Percentiles rank a stretch among this genome's conserved stretches.
phyloP scores from a whole-genome alignment of 1,140 invertebrate species.

The Hyposmocoma kahamanoa region DNA sequence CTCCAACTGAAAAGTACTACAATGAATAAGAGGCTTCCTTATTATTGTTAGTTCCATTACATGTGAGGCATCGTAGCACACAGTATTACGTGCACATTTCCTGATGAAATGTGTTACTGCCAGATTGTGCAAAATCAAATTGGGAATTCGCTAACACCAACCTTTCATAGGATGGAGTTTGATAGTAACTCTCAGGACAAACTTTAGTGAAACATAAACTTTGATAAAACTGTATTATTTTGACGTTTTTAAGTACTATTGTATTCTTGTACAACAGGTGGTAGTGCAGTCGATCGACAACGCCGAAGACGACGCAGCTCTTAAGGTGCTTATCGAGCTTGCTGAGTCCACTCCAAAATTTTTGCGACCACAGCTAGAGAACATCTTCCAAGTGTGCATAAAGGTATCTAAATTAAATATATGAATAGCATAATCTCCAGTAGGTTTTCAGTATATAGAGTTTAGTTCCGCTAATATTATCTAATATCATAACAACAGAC shows the following conservation, averaged over 20 bases:
- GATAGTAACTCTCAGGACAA: slow-evolving; percentile 57
- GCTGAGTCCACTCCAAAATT: slow-evolving; percentile 95
- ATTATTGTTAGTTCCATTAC: too few relatives aligned
- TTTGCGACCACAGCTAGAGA: slow-evolving; percentile 87
- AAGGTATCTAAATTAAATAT: slow-evolving; percentile 79
- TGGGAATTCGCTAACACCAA: slow-evolving; percentile 54
- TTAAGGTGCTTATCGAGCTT: slow-evolving; percentile 95
- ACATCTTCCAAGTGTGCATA: slow-evolving; percentile 93
- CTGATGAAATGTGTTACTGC: slow-evolving; percentile 34
- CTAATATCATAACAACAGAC: too few relatives aligned
- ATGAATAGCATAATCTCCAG: too few relatives aligned
- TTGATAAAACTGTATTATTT: background rate
- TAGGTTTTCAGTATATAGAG: too few relatives aligned
- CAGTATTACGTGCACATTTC: slow-evolving; percentile 41
- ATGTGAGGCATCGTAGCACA: too few relatives aligned
- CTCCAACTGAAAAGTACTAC: too few relatives aligned
- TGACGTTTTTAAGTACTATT: too few relatives aligned
- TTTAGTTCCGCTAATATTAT: too few relatives aligned
- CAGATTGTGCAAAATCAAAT: slow-evolving; percentile 44
- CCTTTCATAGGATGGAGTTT: slow-evolving; percentile 46
- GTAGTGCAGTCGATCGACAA: slow-evolving; percentile 86
- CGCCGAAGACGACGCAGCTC: slow-evolving; percentile 90
- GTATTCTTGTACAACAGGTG: slow-evolving; percentile 73
- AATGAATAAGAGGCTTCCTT: too few relatives aligned
- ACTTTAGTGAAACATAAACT: background rate